These are phyloP conservation scores for Zeuzera pyrina DNA, from an alignment of 2,888 invertebrate species.

Conservation along the genomic window DNA sequence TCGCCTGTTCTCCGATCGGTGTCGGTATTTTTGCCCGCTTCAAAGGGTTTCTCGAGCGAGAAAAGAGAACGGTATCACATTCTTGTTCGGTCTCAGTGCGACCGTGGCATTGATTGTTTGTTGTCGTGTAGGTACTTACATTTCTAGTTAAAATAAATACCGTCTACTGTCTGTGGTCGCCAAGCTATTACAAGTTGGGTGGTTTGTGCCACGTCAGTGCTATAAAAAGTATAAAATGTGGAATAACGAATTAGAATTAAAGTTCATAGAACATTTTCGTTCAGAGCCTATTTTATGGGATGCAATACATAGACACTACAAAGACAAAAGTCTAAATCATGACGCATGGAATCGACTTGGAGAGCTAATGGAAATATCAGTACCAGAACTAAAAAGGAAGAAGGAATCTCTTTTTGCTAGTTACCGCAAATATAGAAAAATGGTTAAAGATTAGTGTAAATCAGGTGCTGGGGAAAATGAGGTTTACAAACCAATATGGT, in stretches of 20 bases:
- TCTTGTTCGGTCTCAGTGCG: constrained; percentile 10
- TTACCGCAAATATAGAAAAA: constrained; percentile 9
- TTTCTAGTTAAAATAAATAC: neutral
- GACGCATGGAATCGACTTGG: constrained; percentile 8
- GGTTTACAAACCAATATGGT: constrained; percentile 17
- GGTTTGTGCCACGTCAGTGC: constrained; percentile 4
- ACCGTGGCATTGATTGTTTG: neutral
- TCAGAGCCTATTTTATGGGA: constrained; percentile 11
- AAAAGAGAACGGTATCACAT: constrained; percentile 7
- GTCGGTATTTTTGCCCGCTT: constrained; percentile 12
- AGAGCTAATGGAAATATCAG: constrained; percentile 9
- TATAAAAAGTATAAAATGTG: constrained; percentile 7
- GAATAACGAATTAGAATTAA: constrained; percentile 9
- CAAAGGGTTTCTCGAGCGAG: constrained; percentile 13
- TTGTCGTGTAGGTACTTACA: too few species aligned
- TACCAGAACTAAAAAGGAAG: constrained; percentile 14
- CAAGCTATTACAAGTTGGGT: constrained; percentile 1
- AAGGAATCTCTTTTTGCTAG: constrained; percentile 13
- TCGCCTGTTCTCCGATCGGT: constrained; percentile 13
- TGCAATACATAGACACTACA: constrained; percentile 9
- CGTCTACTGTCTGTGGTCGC: neutral
- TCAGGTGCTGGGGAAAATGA: constrained; percentile 15
- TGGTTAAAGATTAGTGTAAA: constrained; percentile 11
- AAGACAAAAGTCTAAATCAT: constrained; percentile 9
- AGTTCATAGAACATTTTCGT: constrained; percentile 9